A percentile compares a stretch with the other conserved stretches of the same genome.
Conservation (phyloP, 2,797 vertebrate genomes). For the Lindbergichthys nudifrons region DNA sequence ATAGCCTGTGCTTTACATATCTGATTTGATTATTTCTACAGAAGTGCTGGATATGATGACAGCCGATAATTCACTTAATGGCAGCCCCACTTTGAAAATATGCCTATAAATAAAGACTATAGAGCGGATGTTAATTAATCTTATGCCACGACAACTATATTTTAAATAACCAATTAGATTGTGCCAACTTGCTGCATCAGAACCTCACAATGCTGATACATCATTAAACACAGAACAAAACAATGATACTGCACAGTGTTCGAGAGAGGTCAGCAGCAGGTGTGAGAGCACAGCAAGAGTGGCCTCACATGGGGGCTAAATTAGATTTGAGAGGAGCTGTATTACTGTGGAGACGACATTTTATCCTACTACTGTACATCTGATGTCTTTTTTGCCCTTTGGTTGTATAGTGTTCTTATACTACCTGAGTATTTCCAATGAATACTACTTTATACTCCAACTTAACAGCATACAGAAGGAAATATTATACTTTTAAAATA, state of each 20-base stretch:
- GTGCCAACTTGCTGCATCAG: slow-evolving; percentile 54
- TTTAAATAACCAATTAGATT: slow-evolving; percentile 68
- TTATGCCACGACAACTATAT: slow-evolving; percentile 57
- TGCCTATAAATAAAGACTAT: slow-evolving; percentile 74
- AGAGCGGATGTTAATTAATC: slow-evolving; percentile 77
- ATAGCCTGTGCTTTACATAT: slow-evolving; percentile 82
- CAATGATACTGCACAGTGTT: background rate
- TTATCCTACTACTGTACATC: background rate
- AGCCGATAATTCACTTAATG: slow-evolving; percentile 84
- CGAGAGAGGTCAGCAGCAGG: slow-evolving; percentile 17
- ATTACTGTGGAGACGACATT: background rate
- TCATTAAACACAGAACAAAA: slow-evolving; percentile 27
- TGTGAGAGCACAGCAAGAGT: background rate
- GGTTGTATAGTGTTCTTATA: background rate
- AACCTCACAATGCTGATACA: slow-evolving; percentile 45
- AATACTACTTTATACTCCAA: background rate
- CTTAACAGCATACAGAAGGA: background rate
- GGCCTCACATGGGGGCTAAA: background rate
- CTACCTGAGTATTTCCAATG: background rate
- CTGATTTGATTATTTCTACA: slow-evolving; percentile 84
- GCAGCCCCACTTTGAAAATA: slow-evolving; percentile 55
- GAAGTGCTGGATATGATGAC: slow-evolving; percentile 77
- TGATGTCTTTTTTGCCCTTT: background rate
- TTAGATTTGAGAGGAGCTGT: background rate
- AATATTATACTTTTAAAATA: background rate